Evolutionary conservation across 1,140 invertebrate genomes (phyloP).

Genomic region (Coboldia fuscipes): DNA sequence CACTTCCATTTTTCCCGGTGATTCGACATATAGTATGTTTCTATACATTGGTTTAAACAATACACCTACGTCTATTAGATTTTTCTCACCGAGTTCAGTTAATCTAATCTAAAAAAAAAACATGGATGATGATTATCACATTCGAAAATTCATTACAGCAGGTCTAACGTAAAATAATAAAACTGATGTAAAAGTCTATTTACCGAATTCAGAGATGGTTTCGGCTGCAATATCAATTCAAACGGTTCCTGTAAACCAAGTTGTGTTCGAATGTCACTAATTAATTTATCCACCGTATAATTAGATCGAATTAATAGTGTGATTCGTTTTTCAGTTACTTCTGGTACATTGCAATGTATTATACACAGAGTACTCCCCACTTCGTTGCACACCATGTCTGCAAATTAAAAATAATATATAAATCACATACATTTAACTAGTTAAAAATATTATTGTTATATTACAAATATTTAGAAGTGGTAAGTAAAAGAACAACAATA

Average conservation of each 20-base stretch:
- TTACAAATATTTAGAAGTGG: conserved; percentile 1
- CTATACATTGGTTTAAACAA: conserved; percentile 10
- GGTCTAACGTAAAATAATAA: too few species aligned
- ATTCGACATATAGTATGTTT: conserved; percentile 14
- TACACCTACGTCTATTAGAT: too few species aligned
- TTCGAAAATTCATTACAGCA: too few species aligned
- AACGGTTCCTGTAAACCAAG: conserved; percentile 29
- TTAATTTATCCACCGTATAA: conserved; percentile 23
- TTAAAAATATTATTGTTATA: conserved; percentile 6
- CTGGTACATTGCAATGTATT: conserved; percentile 28
- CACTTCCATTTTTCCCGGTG: conserved; percentile 4
- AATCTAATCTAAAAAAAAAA: too few species aligned
- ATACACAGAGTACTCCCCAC: conserved; percentile 26
- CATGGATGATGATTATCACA: too few species aligned
- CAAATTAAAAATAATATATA: conserved; percentile 7
- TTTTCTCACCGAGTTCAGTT: too few species aligned
- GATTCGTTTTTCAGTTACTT: conserved; percentile 19
- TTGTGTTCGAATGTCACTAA: conserved; percentile 25
- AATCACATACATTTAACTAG: conserved; percentile 3
- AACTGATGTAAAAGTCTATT: too few species aligned
- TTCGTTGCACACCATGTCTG: conserved; percentile 19
- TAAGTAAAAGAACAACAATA: not conserved
- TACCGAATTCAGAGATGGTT: too few species aligned
- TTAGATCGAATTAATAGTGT: conserved; percentile 25
- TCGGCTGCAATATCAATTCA: conserved; percentile 22